Evolutionary conservation across 2,888 invertebrate genomes (phyloP).

Genomic region (Bombylius major): DNA sequence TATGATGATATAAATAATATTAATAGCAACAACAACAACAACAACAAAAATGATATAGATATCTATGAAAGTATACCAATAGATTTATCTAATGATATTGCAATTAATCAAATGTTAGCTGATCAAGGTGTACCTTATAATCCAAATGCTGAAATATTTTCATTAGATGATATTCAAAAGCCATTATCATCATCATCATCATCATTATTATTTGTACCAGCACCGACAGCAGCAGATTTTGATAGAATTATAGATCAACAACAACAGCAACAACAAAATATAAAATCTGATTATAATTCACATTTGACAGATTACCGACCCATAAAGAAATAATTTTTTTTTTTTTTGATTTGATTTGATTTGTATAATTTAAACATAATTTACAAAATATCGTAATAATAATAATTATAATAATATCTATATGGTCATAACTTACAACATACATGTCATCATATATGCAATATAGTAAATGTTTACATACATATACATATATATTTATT

Average conservation of each 20-base stretch:
- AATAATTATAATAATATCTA: no score
- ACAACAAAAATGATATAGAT: conserved; percentile 20
- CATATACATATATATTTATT: no score
- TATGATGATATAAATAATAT: not conserved
- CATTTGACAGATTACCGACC: not conserved
- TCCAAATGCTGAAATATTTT: conserved; percentile 34
- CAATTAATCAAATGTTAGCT: conserved; percentile 31
- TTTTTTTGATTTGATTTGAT: no score
- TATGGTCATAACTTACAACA: no score
- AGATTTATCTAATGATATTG: conserved; percentile 36
- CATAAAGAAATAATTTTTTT: not conserved
- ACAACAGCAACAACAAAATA: not conserved
- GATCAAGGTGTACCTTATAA: conserved; percentile 27
- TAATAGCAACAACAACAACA: conserved; percentile 5
- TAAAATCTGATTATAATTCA: not conserved
- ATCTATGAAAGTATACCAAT: conserved; percentile 25
- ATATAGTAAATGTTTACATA: no score
- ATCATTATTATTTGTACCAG: not conserved
- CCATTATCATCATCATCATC: not conserved
- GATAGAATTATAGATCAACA: not conserved
- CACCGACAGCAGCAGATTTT: no score
- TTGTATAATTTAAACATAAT: no score
- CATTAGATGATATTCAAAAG: conserved; percentile 13
- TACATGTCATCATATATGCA: no score
- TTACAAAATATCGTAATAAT: no score